phyloP scores from a whole-genome alignment of 2,888 invertebrate genomes.

The Loripinus fragilis region DNA sequence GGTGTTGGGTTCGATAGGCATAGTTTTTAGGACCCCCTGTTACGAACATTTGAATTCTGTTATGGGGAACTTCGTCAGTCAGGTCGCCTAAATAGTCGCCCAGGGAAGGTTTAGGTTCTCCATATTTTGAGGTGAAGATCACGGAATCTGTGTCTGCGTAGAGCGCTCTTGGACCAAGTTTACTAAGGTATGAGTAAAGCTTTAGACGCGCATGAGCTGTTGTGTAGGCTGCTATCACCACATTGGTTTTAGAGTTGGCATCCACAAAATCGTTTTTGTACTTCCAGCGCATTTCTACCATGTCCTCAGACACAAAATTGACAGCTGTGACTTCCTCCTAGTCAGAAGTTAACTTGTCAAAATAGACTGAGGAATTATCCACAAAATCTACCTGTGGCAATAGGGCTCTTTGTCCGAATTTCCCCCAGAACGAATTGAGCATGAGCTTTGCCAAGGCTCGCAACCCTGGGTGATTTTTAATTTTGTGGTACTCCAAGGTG shows the following conservation, averaged over 20 bases:
- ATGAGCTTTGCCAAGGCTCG: slow-evolving; percentile 48
- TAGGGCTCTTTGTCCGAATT: slow-evolving; percentile 53
- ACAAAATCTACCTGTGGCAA: slow-evolving; percentile 34
- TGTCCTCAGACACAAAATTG: slow-evolving; percentile 41
- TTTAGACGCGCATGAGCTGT: neutral
- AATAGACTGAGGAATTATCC: slow-evolving; percentile 30
- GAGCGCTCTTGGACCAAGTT: neutral
- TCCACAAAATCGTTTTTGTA: too few species aligned
- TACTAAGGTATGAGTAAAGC: neutral
- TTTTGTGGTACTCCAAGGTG: slow-evolving; percentile 30
- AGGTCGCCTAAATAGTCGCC: too few species aligned
- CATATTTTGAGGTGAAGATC: neutral
- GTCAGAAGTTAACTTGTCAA: slow-evolving; percentile 46
- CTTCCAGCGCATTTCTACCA: slow-evolving; percentile 41
- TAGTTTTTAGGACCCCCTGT: neutral
- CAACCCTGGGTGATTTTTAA: slow-evolving; percentile 44
- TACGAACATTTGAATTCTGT: neutral
- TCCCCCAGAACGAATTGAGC: slow-evolving; percentile 58
- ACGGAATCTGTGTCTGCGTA: neutral
- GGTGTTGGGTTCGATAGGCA: neutral
- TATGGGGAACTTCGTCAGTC: neutral
- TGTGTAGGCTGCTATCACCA: slow-evolving; percentile 1
- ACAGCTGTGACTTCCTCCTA: slow-evolving; percentile 37
- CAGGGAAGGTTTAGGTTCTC: neutral
- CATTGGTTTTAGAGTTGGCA: too few species aligned